Conservation (phyloP, 2,888 invertebrate species). For the Exephanes ischioxanthus region DNA sequence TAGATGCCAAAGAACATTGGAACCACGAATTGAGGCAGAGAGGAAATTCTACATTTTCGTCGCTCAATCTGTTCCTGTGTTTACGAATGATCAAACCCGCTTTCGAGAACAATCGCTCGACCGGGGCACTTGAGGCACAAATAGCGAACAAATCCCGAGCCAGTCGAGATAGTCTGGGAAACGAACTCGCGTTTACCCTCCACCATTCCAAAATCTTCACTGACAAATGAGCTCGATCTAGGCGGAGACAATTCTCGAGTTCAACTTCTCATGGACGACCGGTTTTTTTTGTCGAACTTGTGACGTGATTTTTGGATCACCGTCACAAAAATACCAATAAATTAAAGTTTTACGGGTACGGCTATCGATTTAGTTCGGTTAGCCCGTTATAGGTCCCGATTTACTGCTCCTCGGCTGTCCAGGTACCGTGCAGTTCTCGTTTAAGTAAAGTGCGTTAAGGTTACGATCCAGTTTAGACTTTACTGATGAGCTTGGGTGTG, state of each 20-base stretch:
- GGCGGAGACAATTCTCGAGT: slow-evolving; percentile 35
- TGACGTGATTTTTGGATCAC: no score
- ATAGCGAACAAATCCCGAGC: slow-evolving; percentile 42
- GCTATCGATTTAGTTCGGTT: no score
- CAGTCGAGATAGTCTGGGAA: slow-evolving; percentile 23
- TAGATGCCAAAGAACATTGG: slow-evolving; percentile 8
- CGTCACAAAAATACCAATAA: no score
- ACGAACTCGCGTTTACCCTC: slow-evolving; percentile 30
- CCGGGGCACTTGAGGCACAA: slow-evolving; percentile 36
- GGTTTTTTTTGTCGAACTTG: not conserved
- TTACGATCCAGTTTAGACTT: no score
- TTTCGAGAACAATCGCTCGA: slow-evolving; percentile 33
- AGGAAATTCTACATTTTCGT: slow-evolving; percentile 32
- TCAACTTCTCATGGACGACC: slow-evolving; percentile 2
- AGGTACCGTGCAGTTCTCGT: no score
- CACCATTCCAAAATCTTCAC: slow-evolving; percentile 42
- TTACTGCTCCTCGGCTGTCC: no score
- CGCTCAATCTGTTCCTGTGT: slow-evolving; percentile 36
- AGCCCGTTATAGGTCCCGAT: no score
- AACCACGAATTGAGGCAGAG: slow-evolving; percentile 51
- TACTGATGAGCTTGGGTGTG: no score
- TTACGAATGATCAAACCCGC: slow-evolving; percentile 42
- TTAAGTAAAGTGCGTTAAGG: no score
- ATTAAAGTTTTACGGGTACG: no score
- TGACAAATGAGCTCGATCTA: slow-evolving; percentile 14